Conservation (phyloP, 2,797 vertebrate species). For the Lophura swinhoii region DNA sequence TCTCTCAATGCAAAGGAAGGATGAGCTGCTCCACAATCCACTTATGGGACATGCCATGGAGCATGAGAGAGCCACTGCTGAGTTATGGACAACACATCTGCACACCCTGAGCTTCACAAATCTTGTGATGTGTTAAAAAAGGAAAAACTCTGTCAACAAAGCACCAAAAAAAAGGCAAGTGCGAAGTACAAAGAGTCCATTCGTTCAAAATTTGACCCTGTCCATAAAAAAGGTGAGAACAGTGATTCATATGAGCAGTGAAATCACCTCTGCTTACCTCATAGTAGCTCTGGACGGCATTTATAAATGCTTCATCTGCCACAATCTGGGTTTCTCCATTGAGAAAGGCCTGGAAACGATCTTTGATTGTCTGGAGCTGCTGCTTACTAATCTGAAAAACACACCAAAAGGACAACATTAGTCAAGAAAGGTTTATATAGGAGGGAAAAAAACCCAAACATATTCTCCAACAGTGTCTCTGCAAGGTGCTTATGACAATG, state of each 20-base stretch:
- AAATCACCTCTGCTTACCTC: conserved; percentile 82
- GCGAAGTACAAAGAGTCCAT: neutral
- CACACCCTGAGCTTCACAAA: neutral
- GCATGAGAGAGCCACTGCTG: neutral
- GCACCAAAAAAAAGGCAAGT: neutral
- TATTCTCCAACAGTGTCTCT: neutral
- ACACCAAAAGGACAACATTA: neutral
- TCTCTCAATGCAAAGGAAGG: neutral
- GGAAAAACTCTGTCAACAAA: neutral
- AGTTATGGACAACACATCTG: neutral
- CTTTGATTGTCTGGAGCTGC: conserved; percentile 96
- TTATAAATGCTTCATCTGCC: conserved; percentile 98
- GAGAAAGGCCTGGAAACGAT: conserved; percentile 95
- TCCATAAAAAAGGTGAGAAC: neutral
- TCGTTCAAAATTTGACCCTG: neutral
- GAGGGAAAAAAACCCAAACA: rapidly evolving
- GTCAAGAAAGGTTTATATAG: neutral
- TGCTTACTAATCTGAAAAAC: conserved; percentile 93
- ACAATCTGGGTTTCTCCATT: conserved; percentile 97
- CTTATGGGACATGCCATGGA: neutral
- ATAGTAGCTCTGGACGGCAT: conserved; percentile 98
- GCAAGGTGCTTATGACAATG: rapidly evolving
- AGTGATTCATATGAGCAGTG: neutral
- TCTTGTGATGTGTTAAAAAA: neutral
- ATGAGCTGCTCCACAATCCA: neutral